phyloP scores from a whole-genome alignment of 53 echinoderm and acorn worm genomes.

The Hippasteria phrygiana region DNA sequence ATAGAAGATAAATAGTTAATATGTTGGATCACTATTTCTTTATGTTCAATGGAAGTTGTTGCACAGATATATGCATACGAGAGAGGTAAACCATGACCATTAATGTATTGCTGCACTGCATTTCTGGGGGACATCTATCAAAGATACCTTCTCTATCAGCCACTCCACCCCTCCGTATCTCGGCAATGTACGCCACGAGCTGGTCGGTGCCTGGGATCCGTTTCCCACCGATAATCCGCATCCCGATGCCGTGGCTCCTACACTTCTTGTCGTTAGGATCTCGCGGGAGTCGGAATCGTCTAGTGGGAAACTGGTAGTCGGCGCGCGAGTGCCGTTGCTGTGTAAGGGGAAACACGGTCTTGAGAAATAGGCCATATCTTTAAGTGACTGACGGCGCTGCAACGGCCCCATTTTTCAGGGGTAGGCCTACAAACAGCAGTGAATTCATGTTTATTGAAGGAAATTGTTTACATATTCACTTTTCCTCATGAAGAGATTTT shows the following conservation, averaged over 20 bases:
- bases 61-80: no score
- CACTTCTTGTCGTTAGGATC: slow-evolving; percentile 77
- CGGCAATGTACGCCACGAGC: slow-evolving; percentile 92
- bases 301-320: slow-evolving; percentile 71
- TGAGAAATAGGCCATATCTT: not conserved
- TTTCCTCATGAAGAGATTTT: no score
- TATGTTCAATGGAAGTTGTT: no score
- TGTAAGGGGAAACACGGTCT: not conserved
- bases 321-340: slow-evolving; percentile 52
- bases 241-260: slow-evolving; percentile 87
- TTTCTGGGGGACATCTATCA: not conserved
- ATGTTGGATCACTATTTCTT: no score
- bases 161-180: slow-evolving; percentile 84
- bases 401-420: no score
- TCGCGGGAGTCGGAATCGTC: slow-evolving; percentile 68
- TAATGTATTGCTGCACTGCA: not conserved
- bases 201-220: slow-evolving; percentile 88
- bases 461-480: no score
- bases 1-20: no score
- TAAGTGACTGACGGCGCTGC: no score
- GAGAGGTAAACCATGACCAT: no score
- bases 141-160: slow-evolving; percentile 77
- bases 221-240: slow-evolving; percentile 94
- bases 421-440: no score
- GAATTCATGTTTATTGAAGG: no score